Evolutionary conservation across 2,113 vertebrate species (phyloP), one percentile per base, ranked within the genome.

Genomic region (Capreolus pygargus): DNA sequence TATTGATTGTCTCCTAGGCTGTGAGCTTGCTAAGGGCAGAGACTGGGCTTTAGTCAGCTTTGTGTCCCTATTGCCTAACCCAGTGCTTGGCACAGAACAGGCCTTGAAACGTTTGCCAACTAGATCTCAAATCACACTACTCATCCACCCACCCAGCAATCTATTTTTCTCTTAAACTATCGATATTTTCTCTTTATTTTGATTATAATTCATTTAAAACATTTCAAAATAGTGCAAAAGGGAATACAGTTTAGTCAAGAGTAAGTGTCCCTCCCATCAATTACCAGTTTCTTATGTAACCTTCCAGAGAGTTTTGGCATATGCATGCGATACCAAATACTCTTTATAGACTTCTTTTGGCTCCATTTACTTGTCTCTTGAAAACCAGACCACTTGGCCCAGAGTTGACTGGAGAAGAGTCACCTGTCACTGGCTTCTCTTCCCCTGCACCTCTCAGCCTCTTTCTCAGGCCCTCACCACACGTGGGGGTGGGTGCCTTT

Each of bases 161-260:
- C 82, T 95, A 50, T 85, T 78, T 57, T 52, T 91, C 86, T 86
- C 33, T 84, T 93, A 74, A 93, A 92, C 57, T 87, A 88, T 89
- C 61, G 74, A 84, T 90, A 86, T 88, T 89, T 95, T 94, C 43
- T 97, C 55, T 95, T 96, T 94, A 81, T 89, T 92, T 96, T 97
- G 4, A 95, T 97, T 96, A 27, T 70, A 92, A 91, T 95, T 97
- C 52, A 84, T 87, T 92, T 61, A 90, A 94, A 95, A 85, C 28
- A n/a, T 90, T 96, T 94, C 61, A 90, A 97, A 97, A 93, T 50
- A 64, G 39, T 91, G 78, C 28, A 93, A 88, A 95, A 90, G 39
- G 61, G 33, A 81, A 90, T 76, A 58, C 9, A 84, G 61, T 83
- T 79, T 89, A 95, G 84, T 64, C 67, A 97, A 89, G 52, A 93